These are phyloP conservation scores for Prunella fulvescens DNA, from an alignment of 2,113 vertebrate genomes.

Conservation along the genomic window DNA sequence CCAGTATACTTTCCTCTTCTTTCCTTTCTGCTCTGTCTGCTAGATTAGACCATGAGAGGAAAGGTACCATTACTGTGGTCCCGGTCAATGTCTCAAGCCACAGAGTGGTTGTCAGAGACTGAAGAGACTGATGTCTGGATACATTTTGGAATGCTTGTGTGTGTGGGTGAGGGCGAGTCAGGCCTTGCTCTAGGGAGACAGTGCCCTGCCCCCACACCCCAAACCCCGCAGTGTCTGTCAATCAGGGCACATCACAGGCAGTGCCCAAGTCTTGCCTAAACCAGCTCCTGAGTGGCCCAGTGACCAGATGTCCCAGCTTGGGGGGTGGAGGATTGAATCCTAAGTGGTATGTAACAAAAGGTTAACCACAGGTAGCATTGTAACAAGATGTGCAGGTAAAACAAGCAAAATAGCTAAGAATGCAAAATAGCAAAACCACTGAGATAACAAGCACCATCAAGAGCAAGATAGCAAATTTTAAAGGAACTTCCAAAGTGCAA, in stretches of 20 bases:
- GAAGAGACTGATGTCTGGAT: neutral
- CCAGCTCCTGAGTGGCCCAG: neutral
- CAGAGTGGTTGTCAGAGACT: neutral
- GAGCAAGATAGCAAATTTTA: neutral
- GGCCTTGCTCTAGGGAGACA: neutral
- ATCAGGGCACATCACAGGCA: neutral
- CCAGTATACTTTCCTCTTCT: neutral
- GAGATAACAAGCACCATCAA: neutral
- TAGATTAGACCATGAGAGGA: neutral
- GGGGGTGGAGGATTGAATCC: neutral
- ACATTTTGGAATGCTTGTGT: neutral
- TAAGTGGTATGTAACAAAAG: neutral
- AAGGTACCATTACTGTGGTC: neutral
- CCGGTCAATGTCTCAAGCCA: neutral
- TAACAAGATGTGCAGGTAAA: neutral
- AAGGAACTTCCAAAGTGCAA: neutral
- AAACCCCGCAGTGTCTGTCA: neutral
- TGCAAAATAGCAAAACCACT: neutral
- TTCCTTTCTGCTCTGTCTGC: neutral
- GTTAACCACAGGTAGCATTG: neutral
- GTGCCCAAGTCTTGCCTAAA: neutral
- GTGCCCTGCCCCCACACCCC: neutral
- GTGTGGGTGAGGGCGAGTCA: neutral
- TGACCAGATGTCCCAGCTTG: neutral
- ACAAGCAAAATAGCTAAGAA: too few relatives aligned